Evolutionary conservation across 2,113 vertebrate species (phyloP).

Genomic region (Manacus vitellinus): DNA sequence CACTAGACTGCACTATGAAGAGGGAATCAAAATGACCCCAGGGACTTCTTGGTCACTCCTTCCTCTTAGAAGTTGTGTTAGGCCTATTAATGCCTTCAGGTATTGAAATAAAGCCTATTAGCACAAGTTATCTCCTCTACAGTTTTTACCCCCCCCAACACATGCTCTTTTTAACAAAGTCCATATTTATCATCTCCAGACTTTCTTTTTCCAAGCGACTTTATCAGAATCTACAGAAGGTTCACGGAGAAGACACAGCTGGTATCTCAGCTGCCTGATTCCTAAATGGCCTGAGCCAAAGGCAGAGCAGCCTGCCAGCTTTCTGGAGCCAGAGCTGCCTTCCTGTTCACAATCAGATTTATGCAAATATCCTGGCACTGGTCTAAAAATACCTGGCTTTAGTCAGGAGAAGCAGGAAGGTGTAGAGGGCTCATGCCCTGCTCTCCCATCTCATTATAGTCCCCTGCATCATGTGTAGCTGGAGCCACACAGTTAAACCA

Average conservation of each 20-base stretch:
- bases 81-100: neutral
- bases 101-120: neutral
- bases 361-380: neutral
- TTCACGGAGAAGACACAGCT: slow-evolving; percentile 42
- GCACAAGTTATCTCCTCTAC: neutral
- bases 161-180: neutral
- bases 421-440: neutral
- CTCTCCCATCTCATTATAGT: neutral
- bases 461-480: neutral
- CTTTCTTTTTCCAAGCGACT: slow-evolving; percentile 9
- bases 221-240: neutral
- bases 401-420: neutral
- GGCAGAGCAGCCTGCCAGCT: neutral
- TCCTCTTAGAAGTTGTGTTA: neutral
- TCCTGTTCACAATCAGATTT: slow-evolving; percentile 7
- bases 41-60: neutral
- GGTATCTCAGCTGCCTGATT: slow-evolving; percentile 44
- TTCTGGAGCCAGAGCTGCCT: neutral
- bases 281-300: slow-evolving; percentile 22
- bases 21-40: neutral
- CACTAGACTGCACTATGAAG: neutral
- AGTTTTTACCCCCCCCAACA: neutral
- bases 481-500: neutral
- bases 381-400: slow-evolving; percentile 29
- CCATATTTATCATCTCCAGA: slow-evolving; percentile 28